Percentiles rank a stretch among this genome's conserved stretches.
phyloP scores from a whole-genome alignment of 2,797 vertebrate species.

The Poecilia picta region DNA sequence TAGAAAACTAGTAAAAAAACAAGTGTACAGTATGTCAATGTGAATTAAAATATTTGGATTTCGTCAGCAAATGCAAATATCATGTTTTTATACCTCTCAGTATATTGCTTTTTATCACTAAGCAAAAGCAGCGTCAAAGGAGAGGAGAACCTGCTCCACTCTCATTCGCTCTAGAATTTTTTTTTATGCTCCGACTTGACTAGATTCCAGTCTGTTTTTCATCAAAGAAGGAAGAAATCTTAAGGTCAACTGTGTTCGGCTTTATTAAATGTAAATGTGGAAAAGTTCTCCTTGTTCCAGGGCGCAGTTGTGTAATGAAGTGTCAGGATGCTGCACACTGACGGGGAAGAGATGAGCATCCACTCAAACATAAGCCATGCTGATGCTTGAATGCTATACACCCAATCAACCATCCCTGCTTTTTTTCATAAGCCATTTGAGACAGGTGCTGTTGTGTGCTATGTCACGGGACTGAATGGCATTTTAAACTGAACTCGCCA shows the following conservation, averaged over 20 bases:
- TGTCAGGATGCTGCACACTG: slow-evolving; percentile 42
- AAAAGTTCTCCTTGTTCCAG: slow-evolving; percentile 19
- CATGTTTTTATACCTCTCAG: neutral
- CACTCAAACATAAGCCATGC: slow-evolving; percentile 54
- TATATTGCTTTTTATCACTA: neutral
- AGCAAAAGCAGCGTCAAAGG: slow-evolving; percentile 9
- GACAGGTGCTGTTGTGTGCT: slow-evolving; percentile 48
- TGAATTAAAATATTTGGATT: neutral
- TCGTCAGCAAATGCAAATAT: neutral
- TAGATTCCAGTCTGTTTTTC: slow-evolving; percentile 24
- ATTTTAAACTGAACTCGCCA: slow-evolving; percentile 64
- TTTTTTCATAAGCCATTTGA: slow-evolving; percentile 46
- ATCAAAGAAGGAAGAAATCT: slow-evolving; percentile 43
- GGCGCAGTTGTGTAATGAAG: slow-evolving; percentile 47
- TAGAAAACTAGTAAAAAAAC: neutral
- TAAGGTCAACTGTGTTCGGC: slow-evolving; percentile 41
- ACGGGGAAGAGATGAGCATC: slow-evolving; percentile 61
- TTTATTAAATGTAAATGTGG: slow-evolving; percentile 49
- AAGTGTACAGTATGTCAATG: neutral
- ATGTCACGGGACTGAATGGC: slow-evolving; percentile 63
- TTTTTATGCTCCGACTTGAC: slow-evolving; percentile 20
- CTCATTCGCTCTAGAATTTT: slow-evolving; percentile 34
- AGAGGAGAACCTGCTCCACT: slow-evolving; percentile 25
- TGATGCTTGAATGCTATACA: slow-evolving; percentile 55
- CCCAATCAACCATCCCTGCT: slow-evolving; percentile 45